Conservation (phyloP, 2,113 vertebrate species). For the Parus major region DNA sequence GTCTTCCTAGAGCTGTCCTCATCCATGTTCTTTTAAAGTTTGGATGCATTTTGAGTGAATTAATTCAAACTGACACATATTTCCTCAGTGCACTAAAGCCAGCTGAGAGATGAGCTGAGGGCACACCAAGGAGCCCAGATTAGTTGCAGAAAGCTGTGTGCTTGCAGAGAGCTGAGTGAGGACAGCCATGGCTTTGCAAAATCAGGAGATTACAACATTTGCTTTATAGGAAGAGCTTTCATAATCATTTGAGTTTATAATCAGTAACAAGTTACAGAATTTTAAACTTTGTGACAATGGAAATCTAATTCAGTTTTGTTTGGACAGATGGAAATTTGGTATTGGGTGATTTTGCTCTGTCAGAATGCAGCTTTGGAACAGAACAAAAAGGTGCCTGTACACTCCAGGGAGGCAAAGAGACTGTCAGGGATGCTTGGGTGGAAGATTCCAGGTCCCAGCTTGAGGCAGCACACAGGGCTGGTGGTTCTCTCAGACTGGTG, state of each 20-base stretch:
- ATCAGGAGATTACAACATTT: neutral
- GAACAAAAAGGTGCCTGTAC: neutral
- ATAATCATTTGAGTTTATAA: neutral
- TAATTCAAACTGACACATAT: neutral
- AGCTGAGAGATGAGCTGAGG: neutral
- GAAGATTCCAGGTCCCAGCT: neutral
- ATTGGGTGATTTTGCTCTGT: neutral
- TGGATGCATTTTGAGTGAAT: neutral
- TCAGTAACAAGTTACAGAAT: neutral
- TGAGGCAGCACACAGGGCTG: neutral
- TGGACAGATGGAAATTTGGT: neutral
- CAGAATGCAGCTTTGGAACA: neutral
- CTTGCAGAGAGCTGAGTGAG: neutral
- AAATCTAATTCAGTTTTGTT: neutral
- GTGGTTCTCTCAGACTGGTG: neutral
- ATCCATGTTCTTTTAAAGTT: neutral
- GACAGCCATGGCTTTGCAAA: neutral
- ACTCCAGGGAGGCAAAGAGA: neutral
- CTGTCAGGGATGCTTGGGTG: neutral
- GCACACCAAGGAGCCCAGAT: neutral
- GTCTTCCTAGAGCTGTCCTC: neutral
- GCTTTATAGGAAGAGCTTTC: neutral
- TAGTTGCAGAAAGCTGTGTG: neutral
- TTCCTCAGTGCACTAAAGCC: neutral
- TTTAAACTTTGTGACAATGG: neutral